Base-by-base conservation (phyloP, 2,888 invertebrate genomes). In the Eugnorisma glareosa region DNA sequence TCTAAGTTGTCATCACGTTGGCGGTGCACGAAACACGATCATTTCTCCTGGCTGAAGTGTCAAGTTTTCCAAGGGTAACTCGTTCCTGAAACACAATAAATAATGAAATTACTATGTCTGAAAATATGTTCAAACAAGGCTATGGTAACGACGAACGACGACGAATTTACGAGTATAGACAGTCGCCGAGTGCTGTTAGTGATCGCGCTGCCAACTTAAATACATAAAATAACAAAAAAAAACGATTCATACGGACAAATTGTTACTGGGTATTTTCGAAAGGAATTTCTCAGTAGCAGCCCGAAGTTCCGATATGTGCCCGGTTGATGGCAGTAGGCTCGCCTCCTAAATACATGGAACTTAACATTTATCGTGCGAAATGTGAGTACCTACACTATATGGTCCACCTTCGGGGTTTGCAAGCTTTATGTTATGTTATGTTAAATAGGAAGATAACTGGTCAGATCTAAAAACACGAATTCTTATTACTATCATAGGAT, bases 41-140 rank as follows among this genome's bases (percentile, higher is more conserved):
- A 64, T 40, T 64, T 64, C 64, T 40, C 64, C 64, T 40, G 64
- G 40, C 40, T 64, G 64, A 1, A 64, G 64, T 4, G 64, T n/a
- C 24, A 64, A n/a, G n/a, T 28, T 40, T 8, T 28, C 40, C 40
- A 64, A 18, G 1, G n/a, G 2, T 2, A 64, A 64, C 40, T 64
- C 64, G 64, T 15, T 64, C 5, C 64, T 64, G 64, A 4, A 64
- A 64, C 18, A 40, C 3, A 40, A 64, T 2, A 64, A n/a, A 64
- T 4, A 40, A 3, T 11, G 0, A 15, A 64, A 64, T 64, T n/a
- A 21, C 3, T 21, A 35, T 35, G 1, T 35, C 35, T 61, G 21
- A 28, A 28, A 57, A 3, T 2, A 28, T 15, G 15, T 28, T 57
- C 15, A 57, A 13, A 57, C n/a, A n/a, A 4, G 11, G 45, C 15